Base-by-base conservation (phyloP, 2,888 invertebrate genomes). In the Philaethria dido region DNA sequence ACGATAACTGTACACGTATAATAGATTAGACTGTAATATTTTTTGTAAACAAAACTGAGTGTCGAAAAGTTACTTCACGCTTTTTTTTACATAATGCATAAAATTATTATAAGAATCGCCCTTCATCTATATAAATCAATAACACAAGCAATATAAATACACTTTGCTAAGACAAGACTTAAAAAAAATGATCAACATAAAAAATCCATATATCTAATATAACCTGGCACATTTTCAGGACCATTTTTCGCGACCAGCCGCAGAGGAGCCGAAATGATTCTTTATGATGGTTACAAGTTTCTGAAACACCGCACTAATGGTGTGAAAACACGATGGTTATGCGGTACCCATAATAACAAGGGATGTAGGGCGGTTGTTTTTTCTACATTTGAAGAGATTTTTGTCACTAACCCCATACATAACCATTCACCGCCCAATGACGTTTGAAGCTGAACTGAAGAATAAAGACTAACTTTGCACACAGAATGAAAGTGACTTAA, bases 261-360 rank as follows among this genome's bases (percentile, higher is more conserved):
- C 2, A 72, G 77, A 8, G 84, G 83, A 3, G 77, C 75, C 0
- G 73, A 71, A 1, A 74, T 78, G 52, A 77, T 85, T 11, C 22
- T 74, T 3, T 18, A 77, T 13, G 64, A 66, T 0, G 82, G 85
- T 0, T 79, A 77, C 69, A 82, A 75, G 29, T 84, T 78, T 54
- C 64, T 74, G 13, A 78, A 73, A 52, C 83, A 83, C 18, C 72
- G 73, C 2, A 61, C 62, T 0, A 73, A 44, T 1, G 78, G 76
- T 0, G 8, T 55, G 0, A 80, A 77, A 39, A 75, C 75, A 0
- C 69, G 84, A 18, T 84, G 85, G 85, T 74, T 75, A 48, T 80
- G 80, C 50, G 69, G 73, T 3, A 72, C 73, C 0, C 73, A 76
- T 42, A 65, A 69, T 42, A 33, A 25, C 1, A 48, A 50, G 8